These are phyloP conservation scores for Hymenopus coronatus DNA, from an alignment of 2,888 invertebrate species.

Conservation along the genomic window DNA sequence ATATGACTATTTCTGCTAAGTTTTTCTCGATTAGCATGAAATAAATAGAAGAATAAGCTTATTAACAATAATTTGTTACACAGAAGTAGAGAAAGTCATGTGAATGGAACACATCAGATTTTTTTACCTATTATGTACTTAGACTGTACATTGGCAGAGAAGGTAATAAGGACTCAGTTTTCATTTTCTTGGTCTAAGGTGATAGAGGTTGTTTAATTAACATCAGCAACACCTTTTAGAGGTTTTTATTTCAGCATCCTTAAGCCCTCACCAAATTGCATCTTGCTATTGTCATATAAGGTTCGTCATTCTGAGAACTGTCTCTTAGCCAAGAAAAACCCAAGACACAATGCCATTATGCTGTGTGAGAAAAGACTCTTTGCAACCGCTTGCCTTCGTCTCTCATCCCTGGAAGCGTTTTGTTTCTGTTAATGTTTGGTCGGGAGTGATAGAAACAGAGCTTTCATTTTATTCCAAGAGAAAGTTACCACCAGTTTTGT, in stretches of 20 bases:
- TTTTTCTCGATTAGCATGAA: no score
- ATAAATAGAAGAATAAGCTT: no score
- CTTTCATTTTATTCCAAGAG: background rate
- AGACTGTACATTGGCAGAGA: no score
- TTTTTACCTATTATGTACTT: no score
- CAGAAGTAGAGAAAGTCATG: no score
- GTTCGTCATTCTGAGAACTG: background rate
- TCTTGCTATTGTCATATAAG: background rate
- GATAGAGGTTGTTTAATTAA: background rate
- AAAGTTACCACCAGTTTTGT: background rate
- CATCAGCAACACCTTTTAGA: background rate
- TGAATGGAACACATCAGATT: no score
- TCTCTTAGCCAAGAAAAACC: background rate
- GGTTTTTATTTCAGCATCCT: background rate
- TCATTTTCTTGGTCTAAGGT: no score
- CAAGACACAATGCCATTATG: background rate
- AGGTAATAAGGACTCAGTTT: no score
- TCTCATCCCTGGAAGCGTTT: background rate
- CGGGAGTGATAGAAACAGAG: background rate
- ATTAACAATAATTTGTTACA: no score
- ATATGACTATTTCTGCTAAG: no score
- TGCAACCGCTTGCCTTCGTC: background rate
- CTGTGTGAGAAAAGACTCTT: background rate
- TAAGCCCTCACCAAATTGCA: background rate
- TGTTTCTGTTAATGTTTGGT: background rate